phyloP scores from a whole-genome alignment of 2,797 vertebrate genomes.

The Lophotriccus pileatus region DNA sequence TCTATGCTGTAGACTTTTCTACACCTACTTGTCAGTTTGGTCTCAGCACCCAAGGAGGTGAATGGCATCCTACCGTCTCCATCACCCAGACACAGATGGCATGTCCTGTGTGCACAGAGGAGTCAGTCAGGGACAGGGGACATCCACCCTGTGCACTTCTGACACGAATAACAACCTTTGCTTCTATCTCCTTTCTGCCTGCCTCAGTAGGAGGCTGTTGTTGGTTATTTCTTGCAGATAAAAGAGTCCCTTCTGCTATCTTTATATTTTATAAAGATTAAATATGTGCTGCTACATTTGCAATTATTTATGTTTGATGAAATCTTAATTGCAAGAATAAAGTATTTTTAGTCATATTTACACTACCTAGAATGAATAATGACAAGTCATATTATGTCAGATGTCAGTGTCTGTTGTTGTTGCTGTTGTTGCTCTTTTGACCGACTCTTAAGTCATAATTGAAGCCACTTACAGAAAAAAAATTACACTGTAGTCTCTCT shows the following conservation, averaged over 20 bases:
- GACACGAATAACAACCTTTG: background rate
- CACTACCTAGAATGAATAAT: background rate
- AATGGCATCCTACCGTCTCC: background rate
- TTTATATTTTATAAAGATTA: background rate
- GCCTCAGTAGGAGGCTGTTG: background rate
- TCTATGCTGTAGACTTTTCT: background rate
- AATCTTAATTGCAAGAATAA: conserved; percentile 26
- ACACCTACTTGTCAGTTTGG: background rate
- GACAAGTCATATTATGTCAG: background rate
- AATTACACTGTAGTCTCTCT: background rate
- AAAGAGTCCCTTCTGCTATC: background rate
- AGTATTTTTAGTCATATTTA: conserved; percentile 33
- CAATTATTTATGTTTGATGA: conserved; percentile 16
- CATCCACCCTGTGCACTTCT: background rate
- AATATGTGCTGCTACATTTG: conserved; percentile 23
- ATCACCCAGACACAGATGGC: background rate
- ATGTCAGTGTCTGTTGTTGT: background rate
- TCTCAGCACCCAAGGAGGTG: background rate
- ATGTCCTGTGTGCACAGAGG: background rate
- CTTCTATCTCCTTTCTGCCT: background rate
- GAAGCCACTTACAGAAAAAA: background rate
- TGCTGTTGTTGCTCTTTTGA: background rate
- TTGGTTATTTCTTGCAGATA: background rate
- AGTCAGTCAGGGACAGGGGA: background rate
- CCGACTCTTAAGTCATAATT: background rate